These are phyloP conservation scores for Morus bassanus DNA, from an alignment of 2,797 vertebrate genomes.

Conservation along the genomic window DNA sequence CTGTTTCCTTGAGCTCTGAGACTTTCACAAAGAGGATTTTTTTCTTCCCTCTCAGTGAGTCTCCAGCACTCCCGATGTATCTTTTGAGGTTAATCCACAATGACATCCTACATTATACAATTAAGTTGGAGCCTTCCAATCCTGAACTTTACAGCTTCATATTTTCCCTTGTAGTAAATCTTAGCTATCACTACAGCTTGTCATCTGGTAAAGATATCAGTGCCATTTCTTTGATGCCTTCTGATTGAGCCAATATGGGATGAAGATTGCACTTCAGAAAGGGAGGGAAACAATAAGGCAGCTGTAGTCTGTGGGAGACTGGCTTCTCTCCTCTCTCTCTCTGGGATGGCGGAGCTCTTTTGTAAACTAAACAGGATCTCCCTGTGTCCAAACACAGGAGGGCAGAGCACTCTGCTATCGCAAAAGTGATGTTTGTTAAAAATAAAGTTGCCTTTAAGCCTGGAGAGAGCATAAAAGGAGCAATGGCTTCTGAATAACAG, in stretches of 20 bases:
- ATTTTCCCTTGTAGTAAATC: neutral
- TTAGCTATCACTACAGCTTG: neutral
- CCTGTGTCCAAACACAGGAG: neutral
- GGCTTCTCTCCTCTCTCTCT: neutral
- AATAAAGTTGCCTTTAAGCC: neutral
- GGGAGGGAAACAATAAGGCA: neutral
- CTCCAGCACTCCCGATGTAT: neutral
- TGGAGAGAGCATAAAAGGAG: neutral
- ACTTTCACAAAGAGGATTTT: neutral
- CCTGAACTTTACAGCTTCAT: neutral
- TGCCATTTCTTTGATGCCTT: neutral
- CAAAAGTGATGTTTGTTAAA: neutral
- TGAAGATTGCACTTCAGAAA: neutral
- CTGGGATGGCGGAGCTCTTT: neutral
- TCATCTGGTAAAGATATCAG: neutral
- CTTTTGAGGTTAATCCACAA: conserved; percentile 5
- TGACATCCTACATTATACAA: neutral
- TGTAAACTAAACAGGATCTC: neutral
- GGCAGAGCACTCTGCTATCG: neutral
- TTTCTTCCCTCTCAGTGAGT: neutral
- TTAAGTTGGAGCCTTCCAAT: neutral
- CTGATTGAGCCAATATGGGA: neutral
- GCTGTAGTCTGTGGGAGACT: neutral
- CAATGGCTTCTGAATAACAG: neutral
- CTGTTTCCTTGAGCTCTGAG: neutral